These are phyloP conservation scores for Operophtera brumata DNA, from an alignment of 2,888 invertebrate genomes.

Conservation along the genomic window DNA sequence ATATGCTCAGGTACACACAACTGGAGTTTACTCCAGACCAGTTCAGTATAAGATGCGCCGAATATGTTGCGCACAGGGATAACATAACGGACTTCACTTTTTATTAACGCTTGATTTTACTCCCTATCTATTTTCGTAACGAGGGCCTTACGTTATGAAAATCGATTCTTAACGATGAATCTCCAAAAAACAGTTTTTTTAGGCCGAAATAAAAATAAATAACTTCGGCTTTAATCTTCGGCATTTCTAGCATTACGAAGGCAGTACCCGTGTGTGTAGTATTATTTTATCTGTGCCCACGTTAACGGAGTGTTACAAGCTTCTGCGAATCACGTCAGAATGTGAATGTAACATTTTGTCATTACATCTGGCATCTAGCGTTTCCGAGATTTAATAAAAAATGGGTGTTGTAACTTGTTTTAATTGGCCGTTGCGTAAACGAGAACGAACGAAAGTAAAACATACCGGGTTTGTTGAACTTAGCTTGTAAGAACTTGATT, in stretches of 20 bases:
- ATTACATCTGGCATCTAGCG: constrained; percentile 29
- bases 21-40: no score
- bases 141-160: no score
- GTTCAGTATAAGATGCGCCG: no score
- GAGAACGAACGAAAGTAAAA: constrained; percentile 36
- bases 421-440: constrained; percentile 33
- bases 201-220: not conserved
- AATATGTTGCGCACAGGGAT: no score
- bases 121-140: no score
- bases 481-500: constrained; percentile 21
- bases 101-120: no score
- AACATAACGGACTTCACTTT: no score
- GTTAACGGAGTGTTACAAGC: constrained; percentile 8
- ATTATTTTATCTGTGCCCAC: no score
- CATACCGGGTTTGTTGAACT: constrained; percentile 28
- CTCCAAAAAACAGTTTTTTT: not conserved
- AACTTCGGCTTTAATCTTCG: not conserved
- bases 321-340: constrained; percentile 25
- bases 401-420: constrained; percentile 32
- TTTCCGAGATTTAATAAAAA: constrained; percentile 35
- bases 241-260: constrained; percentile 6
- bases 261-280: no score
- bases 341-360: constrained; percentile 27
- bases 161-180: no score
- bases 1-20: no score